Conservation (phyloP, 2,113 vertebrate species). For the Cephalophus harveyi region DNA sequence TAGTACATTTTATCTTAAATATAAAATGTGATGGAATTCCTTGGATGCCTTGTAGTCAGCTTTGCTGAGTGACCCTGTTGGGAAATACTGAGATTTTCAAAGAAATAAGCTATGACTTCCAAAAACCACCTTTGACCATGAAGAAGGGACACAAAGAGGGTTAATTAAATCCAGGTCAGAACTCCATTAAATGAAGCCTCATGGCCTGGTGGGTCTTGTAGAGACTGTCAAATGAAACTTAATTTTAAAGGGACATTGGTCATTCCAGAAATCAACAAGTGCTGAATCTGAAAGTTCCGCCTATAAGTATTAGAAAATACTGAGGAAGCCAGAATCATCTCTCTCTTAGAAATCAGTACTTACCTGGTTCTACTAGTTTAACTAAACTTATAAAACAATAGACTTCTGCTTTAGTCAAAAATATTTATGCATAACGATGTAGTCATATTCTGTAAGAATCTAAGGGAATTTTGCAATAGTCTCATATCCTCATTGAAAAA, state of each 20-base stretch:
- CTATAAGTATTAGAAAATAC: neutral
- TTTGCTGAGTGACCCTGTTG: constrained; percentile 38
- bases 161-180: neutral
- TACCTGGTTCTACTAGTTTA: constrained; percentile 40
- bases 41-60: neutral
- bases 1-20: neutral
- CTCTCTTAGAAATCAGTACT: constrained; percentile 38
- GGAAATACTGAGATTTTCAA: neutral
- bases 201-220: neutral
- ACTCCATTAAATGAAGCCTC: neutral
- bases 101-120: constrained; percentile 4
- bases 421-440: constrained; percentile 69
- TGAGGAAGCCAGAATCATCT: neutral
- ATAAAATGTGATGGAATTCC: neutral
- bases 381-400: constrained; percentile 54
- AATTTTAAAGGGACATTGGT: constrained; percentile 27
- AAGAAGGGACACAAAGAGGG: neutral
- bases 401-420: constrained; percentile 61
- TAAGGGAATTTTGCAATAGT: constrained; percentile 69
- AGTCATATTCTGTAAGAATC: constrained; percentile 69
- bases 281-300: neutral
- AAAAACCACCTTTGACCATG: constrained; percentile 6
- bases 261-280: neutral
- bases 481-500: constrained; percentile 54
- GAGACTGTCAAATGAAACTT: neutral